These are phyloP conservation scores for Porites lobata DNA, from an alignment of 92 coral and sea anemone genomes.

Conservation along the genomic window DNA sequence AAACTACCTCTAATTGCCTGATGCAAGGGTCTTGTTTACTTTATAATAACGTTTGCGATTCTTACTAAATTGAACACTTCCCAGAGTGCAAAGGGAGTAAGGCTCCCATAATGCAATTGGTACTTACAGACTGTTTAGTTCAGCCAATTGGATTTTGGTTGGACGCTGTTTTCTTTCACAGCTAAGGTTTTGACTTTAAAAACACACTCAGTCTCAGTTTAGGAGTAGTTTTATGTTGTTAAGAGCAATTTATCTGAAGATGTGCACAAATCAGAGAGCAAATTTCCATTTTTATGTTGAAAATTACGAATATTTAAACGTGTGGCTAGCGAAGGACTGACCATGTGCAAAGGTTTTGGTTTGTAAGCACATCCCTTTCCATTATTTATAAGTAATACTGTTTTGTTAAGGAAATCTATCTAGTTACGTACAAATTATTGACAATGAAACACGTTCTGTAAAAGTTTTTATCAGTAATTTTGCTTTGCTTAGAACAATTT, in stretches of 20 bases:
- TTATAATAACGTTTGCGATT: neutral
- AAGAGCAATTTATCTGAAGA: neutral
- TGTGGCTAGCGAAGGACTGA: constrained; percentile 29
- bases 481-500: constrained; percentile 24
- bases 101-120: too few species aligned
- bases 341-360: constrained; percentile 19
- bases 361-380: constrained; percentile 32
- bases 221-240: too few species aligned
- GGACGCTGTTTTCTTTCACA: constrained; percentile 28
- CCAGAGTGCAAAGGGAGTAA: too few species aligned
- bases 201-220: neutral
- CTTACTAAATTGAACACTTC: neutral
- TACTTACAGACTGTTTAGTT: neutral
- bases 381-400: constrained; percentile 20
- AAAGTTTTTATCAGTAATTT: constrained; percentile 19
- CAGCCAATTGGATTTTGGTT: constrained; percentile 32
- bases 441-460: constrained; percentile 34
- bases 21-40: constrained; percentile 12
- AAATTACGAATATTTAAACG: constrained; percentile 22
- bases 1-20: constrained; percentile 14
- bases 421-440: constrained; percentile 15
- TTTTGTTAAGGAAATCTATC: constrained; percentile 28
- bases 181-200: constrained; percentile 21
- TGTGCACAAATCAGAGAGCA: constrained; percentile 22
- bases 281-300: constrained; percentile 24